Percentiles rank a stretch among this genome's conserved stretches.
These are phyloP conservation scores for Okamejei kenojei DNA, from an alignment of 2,797 vertebrate genomes.

Conservation along the genomic window DNA sequence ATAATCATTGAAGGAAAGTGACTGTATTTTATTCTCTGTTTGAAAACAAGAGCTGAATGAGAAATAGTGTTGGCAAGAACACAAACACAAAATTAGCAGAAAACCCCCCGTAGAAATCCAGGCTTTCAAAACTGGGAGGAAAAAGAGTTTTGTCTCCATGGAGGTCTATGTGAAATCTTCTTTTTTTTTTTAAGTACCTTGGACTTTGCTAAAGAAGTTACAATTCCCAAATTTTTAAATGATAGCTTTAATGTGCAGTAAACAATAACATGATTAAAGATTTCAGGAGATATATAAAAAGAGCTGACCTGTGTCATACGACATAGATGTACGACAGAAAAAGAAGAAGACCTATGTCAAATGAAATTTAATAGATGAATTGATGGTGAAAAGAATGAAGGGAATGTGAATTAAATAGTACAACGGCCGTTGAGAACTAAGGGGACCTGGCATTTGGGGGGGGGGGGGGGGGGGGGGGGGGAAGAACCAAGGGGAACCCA, in stretches of 20 bases:
- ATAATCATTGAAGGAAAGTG: background rate
- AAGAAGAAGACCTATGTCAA: background rate
- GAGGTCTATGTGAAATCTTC: background rate
- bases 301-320: too few species aligned
- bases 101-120: background rate
- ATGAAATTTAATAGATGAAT: background rate
- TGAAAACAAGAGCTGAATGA: slow-evolving; percentile 1
- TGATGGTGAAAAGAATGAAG: background rate
- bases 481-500: too few species aligned
- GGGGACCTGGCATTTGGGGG: background rate
- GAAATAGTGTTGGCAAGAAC: background rate
- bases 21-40: too few species aligned
- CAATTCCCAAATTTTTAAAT: background rate
- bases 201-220: background rate
- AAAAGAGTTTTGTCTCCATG: background rate
- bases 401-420: background rate
- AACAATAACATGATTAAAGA: background rate
- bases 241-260: background rate
- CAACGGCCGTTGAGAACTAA: background rate
- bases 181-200: too few species aligned
- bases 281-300: background rate
- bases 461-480: too few species aligned
- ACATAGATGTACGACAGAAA: too few species aligned
- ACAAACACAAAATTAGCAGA: background rate
- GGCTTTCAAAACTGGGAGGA: background rate